These are phyloP conservation scores for Chrysaora quinquecirrha DNA, from an alignment of 30 jellyfish, hydroid and myxozoan species.

Conservation along the genomic window DNA sequence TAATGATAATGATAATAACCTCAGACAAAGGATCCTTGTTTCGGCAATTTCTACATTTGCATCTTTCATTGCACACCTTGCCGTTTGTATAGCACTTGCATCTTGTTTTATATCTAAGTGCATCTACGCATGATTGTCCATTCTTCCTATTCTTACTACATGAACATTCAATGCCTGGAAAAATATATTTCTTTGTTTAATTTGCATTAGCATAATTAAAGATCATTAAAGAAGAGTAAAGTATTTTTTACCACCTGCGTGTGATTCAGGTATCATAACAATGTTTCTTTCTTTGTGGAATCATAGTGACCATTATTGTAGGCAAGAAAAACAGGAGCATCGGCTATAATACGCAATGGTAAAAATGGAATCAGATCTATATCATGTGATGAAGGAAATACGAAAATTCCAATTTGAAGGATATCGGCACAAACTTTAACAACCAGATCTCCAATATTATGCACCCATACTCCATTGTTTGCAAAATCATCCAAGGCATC, in stretches of 20 bases:
- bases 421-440: background rate
- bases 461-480: background rate
- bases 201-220: no score
- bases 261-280: no score
- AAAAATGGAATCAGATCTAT: background rate
- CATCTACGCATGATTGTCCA: background rate
- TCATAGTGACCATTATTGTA: background rate
- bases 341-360: background rate
- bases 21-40: background rate
- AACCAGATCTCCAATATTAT: background rate
- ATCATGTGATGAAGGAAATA: background rate
- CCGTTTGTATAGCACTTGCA: background rate
- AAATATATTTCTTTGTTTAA: no score
- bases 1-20: no score
- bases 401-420: background rate
- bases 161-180: background rate
- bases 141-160: background rate
- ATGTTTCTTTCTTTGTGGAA: background rate
- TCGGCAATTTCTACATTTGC: background rate
- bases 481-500: background rate
- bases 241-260: no score
- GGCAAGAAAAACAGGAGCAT: constrained; percentile 3
- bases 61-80: background rate
- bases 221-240: no score
- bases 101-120: background rate